Percentiles rank a stretch among this genome's conserved stretches.
Conservation (phyloP, 2,888 invertebrate genomes). For the Pinctada fucata region DNA sequence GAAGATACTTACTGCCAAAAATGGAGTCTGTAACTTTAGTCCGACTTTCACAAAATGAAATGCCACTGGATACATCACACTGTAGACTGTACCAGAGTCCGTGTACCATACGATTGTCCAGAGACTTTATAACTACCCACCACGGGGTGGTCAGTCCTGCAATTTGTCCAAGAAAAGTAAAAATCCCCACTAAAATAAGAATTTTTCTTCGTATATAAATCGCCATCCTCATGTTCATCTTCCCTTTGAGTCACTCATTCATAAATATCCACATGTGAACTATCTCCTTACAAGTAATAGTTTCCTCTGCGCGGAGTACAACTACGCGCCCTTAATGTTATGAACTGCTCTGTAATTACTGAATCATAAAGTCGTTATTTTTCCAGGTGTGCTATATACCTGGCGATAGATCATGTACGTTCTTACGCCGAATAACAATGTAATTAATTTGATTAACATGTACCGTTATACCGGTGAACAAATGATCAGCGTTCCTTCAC, state of each 20-base stretch:
- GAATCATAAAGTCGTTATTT: neutral
- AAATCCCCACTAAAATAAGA: constrained; percentile 24
- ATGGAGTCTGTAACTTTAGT: neutral
- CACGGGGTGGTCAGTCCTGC: constrained; percentile 24
- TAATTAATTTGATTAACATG: neutral
- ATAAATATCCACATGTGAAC: neutral
- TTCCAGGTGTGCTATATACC: neutral
- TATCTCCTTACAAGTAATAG: neutral
- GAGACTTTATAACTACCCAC: constrained; percentile 25
- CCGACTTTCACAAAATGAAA: constrained; percentile 30
- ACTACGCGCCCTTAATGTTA: no score
- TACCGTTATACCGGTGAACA: neutral
- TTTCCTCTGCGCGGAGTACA: no score
- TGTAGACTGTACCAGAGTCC: constrained; percentile 30
- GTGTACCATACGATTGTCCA: constrained; percentile 21
- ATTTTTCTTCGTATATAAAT: constrained; percentile 28
- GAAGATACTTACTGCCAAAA: constrained; percentile 26
- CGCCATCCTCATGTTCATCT: constrained; percentile 5
- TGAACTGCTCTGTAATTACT: neutral
- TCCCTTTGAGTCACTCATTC: neutral
- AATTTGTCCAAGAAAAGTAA: constrained; percentile 29
- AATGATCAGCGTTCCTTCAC: neutral
- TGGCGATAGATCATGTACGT: neutral
- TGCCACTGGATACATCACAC: constrained; percentile 30
- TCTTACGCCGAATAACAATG: neutral